These are phyloP conservation scores for Leucophenga maculata DNA, from an alignment of 2,888 invertebrate species.

Conservation along the genomic window DNA sequence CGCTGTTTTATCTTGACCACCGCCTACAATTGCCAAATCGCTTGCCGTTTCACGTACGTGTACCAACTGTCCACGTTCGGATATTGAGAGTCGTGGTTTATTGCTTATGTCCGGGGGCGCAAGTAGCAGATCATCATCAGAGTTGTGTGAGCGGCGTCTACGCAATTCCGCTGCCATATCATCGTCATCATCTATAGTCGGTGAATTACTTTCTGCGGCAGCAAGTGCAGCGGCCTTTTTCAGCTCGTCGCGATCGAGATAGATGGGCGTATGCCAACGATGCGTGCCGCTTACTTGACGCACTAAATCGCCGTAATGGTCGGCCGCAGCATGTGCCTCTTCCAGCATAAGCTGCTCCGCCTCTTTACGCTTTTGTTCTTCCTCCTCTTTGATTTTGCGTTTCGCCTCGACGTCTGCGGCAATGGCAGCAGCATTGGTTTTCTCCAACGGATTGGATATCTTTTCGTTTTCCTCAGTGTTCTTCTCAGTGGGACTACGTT, in stretches of 20 bases:
- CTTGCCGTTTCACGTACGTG: conserved; percentile 65
- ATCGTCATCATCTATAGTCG: conserved; percentile 29
- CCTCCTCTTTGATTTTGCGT: conserved; percentile 64
- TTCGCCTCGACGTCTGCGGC: conserved; percentile 71
- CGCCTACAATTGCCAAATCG: conserved; percentile 53
- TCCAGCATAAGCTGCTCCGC: conserved; percentile 72
- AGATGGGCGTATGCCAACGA: conserved; percentile 73
- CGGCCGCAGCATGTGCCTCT: conserved; percentile 81
- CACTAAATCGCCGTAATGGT: conserved; percentile 87
- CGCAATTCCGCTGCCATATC: conserved; percentile 40
- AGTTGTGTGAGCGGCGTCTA: conserved; percentile 63
- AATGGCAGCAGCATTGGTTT: conserved; percentile 53
- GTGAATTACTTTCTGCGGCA: conserved; percentile 56
- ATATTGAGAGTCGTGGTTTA: conserved; percentile 68
- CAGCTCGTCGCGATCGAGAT: conserved; percentile 78
- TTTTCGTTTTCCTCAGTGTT: conserved; percentile 65
- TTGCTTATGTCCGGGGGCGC: conserved; percentile 51
- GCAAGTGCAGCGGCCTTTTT: conserved; percentile 76
- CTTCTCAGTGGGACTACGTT: conserved; percentile 62
- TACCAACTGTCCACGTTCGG: conserved; percentile 66
- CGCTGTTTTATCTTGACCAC: conserved; percentile 7
- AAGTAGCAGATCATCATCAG: conserved; percentile 49
- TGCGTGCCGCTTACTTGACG: conserved; percentile 78
- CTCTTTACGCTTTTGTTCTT: conserved; percentile 63
- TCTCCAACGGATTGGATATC: conserved; percentile 55